A percentile compares a stretch with the other conserved stretches of the same genome.
Conservation (phyloP, 92 coral and sea anemone genomes). For the Phymanthus crucifer region DNA sequence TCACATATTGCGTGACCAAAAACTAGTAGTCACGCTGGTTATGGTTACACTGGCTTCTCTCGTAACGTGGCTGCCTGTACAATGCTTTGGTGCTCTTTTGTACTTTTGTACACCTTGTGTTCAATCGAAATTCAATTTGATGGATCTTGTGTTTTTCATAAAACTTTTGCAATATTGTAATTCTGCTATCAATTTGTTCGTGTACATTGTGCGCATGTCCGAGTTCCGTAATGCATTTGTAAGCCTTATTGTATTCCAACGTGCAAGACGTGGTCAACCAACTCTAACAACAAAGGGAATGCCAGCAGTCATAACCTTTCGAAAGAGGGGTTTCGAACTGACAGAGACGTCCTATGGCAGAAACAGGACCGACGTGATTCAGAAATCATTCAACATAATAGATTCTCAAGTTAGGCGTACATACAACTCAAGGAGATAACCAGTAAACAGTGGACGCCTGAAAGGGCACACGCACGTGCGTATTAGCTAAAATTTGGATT, state of each 20-base stretch:
- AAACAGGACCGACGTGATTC: too few species aligned
- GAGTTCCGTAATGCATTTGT: conserved; percentile 44
- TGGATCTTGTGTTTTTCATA: conserved; percentile 12
- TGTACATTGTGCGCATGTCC: conserved; percentile 44
- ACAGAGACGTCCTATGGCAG: too few species aligned
- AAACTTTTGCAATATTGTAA: conserved; percentile 36
- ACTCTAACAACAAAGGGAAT: too few species aligned
- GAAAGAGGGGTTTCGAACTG: too few species aligned
- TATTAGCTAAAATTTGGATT: too few species aligned
- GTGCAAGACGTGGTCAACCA: too few species aligned
- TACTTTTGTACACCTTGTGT: conserved; percentile 18
- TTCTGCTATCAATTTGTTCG: conserved; percentile 35
- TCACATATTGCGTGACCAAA: conserved; percentile 27
- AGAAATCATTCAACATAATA: too few species aligned
- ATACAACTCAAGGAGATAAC: too few species aligned
- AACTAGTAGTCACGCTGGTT: conserved; percentile 46
- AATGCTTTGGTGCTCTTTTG: conserved; percentile 16
- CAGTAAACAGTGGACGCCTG: too few species aligned
- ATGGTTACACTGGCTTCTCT: conserved; percentile 46
- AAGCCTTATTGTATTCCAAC: neutral
- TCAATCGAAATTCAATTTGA: neutral
- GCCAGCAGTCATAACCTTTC: too few species aligned
- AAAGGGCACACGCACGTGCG: too few species aligned
- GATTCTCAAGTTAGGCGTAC: too few species aligned
- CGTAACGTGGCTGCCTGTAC: conserved; percentile 47